Evolutionary conservation across 2,113 vertebrate genomes (phyloP), one percentile per base, ranked within the genome.

Genomic region (Colinus virginianus): DNA sequence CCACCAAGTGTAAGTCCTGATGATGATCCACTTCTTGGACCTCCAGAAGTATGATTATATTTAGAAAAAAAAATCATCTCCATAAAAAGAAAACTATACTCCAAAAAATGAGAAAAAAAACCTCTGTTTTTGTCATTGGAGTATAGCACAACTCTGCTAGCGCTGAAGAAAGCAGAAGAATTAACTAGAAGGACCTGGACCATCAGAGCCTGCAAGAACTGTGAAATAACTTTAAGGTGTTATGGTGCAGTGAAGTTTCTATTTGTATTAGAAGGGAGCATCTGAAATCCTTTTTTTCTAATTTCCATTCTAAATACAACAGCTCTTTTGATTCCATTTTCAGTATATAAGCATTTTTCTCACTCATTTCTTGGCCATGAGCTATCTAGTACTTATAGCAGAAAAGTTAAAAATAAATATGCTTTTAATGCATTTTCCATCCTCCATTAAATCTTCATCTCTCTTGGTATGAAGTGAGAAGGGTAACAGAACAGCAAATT

Each of bases 371-470:
- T 48, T 9, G 45, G 42, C 23, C 80, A 64, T 19, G 34, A 92
- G n/a, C 16, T 63, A 13, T 59, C 32, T 49, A 9, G 55, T 21
- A 56, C 43, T 34, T 51, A 42, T 3, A 85, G 28, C 55, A 76
- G 67, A 12, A 18, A 80, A 84, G 17, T 23, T 76, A 72, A 63
- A 92, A 81, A 72, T 64, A 78, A 78, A 88, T 53, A 21, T 0
- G 0, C 7, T 28, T 62, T 78, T 58, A 72, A 93, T 30, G 46
- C 66, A 4, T 78, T 82, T 89, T 84, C 66, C 23, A 30, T 88
- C 90, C 78, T 56, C n/a, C 53, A 66, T 83, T 78, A 89, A 48
- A 69, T 78, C 46, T 81, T 86, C 79, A 61, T 53, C 51, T 53
- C 51, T 53, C 51, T 30, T 53, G 51, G 51, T 59, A 34, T 30